A percentile compares a stretch with the other conserved stretches of the same genome.
phyloP scores from a whole-genome alignment of 1,140 invertebrate species.

The Schlechtendalia chinensis region DNA sequence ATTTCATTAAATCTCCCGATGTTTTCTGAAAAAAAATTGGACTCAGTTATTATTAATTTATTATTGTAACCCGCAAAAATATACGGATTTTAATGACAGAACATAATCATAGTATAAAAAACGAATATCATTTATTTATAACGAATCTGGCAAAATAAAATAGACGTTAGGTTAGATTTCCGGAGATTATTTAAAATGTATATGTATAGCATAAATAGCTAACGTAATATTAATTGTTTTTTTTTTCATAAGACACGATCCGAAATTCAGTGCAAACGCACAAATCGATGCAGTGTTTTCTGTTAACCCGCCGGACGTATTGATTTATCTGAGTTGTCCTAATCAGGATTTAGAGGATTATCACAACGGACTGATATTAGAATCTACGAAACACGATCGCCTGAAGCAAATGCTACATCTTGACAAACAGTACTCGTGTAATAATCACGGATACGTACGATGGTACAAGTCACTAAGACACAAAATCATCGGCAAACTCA shows the following conservation, averaged over 20 bases:
- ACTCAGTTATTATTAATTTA: too few species aligned
- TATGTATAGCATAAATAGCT: too few species aligned
- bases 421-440: not conserved
- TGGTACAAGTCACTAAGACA: not conserved
- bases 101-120: too few species aligned
- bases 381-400: not conserved
- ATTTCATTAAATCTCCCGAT: too few species aligned
- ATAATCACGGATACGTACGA: not conserved
- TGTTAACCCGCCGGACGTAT: conserved; percentile 1
- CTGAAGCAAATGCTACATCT: not conserved
- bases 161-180: too few species aligned
- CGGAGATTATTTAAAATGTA: too few species aligned
- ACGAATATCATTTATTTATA: too few species aligned
- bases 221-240: too few species aligned
- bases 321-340: conserved; percentile 34
- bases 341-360: not conserved
- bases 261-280: not conserved
- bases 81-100: too few species aligned
- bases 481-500: not conserved
- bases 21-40: too few species aligned
- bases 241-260: not conserved
- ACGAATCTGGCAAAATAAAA: too few species aligned
- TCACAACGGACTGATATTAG: not conserved
- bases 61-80: too few species aligned
- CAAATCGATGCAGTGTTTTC: not conserved